phyloP scores from a whole-genome alignment of 2,113 vertebrate genomes.

The Sylvia atricapilla region DNA sequence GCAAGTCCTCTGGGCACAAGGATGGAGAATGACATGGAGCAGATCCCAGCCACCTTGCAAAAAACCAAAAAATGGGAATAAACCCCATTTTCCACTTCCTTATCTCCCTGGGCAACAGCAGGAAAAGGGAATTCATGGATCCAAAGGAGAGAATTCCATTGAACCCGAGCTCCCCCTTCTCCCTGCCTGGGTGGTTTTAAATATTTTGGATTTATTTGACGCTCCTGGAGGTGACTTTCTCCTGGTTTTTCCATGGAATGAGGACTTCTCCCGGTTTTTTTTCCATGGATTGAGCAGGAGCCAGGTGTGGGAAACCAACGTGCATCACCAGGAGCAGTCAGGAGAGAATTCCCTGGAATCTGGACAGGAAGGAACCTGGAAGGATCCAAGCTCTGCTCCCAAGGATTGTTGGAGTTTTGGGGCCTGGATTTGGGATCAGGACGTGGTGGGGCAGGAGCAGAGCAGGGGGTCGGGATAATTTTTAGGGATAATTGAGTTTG shows the following conservation, averaged over 20 bases:
- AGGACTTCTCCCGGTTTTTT: not conserved
- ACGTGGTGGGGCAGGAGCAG: not conserved
- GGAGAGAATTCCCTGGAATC: not conserved
- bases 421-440: fast-evolving
- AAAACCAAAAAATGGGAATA: not conserved
- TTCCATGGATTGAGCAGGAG: not conserved
- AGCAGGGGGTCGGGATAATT: not conserved
- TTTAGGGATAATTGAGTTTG: not conserved
- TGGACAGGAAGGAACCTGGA: not conserved
- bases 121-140: not conserved
- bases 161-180: not conserved
- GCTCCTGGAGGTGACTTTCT: not conserved
- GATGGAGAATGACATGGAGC: not conserved
- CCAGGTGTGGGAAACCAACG: not conserved
- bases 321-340: not conserved
- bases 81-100: not conserved
- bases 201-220: not conserved
- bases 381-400: not conserved
- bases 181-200: not conserved
- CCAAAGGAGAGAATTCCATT: not conserved
- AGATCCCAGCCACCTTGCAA: constrained; percentile 29
- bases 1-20: constrained; percentile 56
- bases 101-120: not conserved
- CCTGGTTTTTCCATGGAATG: not conserved
- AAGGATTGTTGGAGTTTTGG: not conserved